Conservation (phyloP, 2,113 vertebrate species). For the Hippoglossus stenolepis region DNA sequence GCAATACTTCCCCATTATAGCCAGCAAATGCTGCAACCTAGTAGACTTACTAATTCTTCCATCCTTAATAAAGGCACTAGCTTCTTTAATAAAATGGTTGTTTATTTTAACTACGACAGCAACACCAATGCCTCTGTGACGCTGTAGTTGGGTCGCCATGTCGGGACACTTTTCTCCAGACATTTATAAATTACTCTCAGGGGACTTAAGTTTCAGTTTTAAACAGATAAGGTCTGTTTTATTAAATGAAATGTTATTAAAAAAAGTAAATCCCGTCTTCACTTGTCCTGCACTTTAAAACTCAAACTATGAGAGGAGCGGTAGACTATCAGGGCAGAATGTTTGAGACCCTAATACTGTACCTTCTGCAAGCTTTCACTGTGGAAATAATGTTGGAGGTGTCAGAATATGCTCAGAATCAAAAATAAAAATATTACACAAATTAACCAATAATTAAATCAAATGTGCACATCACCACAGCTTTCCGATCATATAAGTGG, state of each 20-base stretch:
- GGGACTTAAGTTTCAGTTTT: neutral
- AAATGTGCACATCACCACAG: slow-evolving; percentile 17
- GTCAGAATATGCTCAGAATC: neutral
- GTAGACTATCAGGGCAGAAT: neutral
- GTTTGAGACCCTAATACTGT: neutral
- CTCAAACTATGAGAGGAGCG: neutral
- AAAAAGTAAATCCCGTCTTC: neutral
- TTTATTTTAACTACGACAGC: neutral
- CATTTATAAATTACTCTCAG: neutral
- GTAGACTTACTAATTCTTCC: neutral
- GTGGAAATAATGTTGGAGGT: slow-evolving; percentile 49
- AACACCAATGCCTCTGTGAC: neutral
- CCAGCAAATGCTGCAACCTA: neutral
- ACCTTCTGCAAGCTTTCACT: neutral
- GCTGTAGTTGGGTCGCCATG: neutral
- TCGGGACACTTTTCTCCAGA: neutral
- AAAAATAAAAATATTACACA: neutral
- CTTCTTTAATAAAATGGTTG: neutral
- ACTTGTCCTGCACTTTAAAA: neutral
- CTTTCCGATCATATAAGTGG: slow-evolving; percentile 32
- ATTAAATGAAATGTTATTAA: neutral
- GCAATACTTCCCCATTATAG: neutral
- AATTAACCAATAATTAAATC: slow-evolving; percentile 15
- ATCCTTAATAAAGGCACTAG: slow-evolving; percentile 49
- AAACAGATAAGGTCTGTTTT: neutral